Conservation (phyloP, 23 tunicate species). For the Botrylloides violaceus region DNA sequence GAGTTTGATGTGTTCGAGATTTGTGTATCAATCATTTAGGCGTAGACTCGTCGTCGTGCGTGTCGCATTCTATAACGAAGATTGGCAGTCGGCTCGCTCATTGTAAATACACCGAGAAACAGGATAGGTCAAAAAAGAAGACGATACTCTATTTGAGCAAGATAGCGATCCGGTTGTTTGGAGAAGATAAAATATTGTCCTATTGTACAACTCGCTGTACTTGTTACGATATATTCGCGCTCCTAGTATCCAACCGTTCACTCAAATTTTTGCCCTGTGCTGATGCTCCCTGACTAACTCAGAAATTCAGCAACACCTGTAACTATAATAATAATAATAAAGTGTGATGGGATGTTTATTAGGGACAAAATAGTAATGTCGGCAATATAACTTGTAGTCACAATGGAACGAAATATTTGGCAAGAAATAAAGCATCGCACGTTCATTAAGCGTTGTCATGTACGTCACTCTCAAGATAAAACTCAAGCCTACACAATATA, state of each 20-base stretch:
- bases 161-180: constrained; percentile 15
- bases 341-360: neutral
- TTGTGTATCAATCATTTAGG: neutral
- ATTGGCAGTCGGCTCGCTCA: neutral
- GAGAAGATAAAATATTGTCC: constrained; percentile 2
- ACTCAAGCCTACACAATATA: too few species aligned
- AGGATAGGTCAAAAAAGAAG: neutral
- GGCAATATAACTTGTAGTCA: neutral
- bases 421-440: neutral
- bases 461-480: neutral
- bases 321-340: too few species aligned
- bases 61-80: neutral
- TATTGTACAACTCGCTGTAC: neutral
- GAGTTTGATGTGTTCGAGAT: neutral
- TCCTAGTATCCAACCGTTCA: neutral
- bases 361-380: neutral
- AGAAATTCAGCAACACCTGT: too few species aligned
- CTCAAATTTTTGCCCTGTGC: too few species aligned
- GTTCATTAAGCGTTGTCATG: neutral
- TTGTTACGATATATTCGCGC: neutral
- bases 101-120: neutral
- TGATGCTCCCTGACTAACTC: too few species aligned
- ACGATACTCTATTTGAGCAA: neutral
- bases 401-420: neutral
- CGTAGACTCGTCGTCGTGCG: neutral